Conservation (phyloP, 2,113 vertebrate genomes). For the Dromas ardeola region DNA sequence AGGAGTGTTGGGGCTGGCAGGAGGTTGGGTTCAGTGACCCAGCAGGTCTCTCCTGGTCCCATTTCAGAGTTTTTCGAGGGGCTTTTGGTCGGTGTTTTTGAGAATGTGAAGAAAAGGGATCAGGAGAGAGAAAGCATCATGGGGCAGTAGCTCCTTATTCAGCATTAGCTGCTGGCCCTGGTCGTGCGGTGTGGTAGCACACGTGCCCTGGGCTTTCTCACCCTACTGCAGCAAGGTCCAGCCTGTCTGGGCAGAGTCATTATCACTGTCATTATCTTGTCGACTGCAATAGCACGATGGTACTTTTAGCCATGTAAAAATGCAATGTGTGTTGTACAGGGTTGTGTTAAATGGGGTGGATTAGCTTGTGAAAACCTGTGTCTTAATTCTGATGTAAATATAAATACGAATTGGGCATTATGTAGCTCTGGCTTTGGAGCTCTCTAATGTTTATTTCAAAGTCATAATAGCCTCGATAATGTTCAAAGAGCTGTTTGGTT, state of each 20-base stretch:
- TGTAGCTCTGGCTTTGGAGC: constrained; percentile 22
- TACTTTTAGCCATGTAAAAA: not conserved
- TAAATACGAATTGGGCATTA: not conserved
- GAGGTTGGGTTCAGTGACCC: not conserved
- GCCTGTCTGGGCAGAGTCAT: not conserved
- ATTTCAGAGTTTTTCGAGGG: not conserved
- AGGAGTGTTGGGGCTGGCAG: not conserved
- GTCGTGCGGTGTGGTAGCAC: rapidly evolving
- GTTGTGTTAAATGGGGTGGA: not conserved
- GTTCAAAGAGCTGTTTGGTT: constrained; percentile 51
- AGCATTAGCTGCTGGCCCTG: not conserved
- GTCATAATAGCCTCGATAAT: constrained; percentile 37
- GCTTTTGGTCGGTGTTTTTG: not conserved
- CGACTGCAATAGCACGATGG: rapidly evolving
- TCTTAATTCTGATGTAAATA: constrained; percentile 15
- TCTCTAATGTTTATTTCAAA: constrained; percentile 51
- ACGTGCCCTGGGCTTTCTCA: not conserved
- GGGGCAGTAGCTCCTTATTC: not conserved
- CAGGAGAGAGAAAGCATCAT: not conserved
- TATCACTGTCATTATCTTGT: not conserved
- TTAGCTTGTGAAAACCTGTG: not conserved
- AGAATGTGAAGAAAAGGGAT: not conserved
- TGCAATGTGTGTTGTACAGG: not conserved
- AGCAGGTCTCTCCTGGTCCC: not conserved
- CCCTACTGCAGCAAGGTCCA: not conserved